Evolutionary conservation across 2,113 vertebrate species (phyloP).

Genomic region (Cyprinodon tularosa): DNA sequence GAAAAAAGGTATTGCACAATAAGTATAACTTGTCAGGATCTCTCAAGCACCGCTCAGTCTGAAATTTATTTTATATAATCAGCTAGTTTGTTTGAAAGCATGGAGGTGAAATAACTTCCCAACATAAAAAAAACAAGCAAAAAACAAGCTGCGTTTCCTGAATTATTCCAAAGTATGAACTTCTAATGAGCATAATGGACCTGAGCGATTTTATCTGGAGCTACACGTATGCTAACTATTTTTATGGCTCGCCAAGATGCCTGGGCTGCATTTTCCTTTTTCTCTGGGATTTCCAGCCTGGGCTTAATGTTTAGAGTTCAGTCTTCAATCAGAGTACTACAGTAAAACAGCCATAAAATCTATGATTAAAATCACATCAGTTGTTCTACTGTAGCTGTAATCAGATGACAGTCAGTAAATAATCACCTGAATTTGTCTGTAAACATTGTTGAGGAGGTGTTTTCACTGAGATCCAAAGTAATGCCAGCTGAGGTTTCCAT

Average conservation of each 20-base stretch:
- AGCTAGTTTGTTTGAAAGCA: background rate
- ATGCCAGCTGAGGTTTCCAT: conserved; percentile 8
- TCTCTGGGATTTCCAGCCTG: conserved; percentile 15
- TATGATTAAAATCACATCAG: conserved; percentile 45
- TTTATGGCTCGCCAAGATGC: conserved; percentile 1
- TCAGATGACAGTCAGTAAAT: conserved; percentile 43
- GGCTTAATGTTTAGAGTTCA: background rate
- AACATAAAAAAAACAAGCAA: conserved; percentile 4
- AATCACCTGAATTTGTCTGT: conserved; percentile 26
- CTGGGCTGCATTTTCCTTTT: conserved; percentile 11
- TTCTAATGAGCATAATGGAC: background rate
- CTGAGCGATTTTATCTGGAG: conserved; percentile 23
- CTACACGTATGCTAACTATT: conserved; percentile 14
- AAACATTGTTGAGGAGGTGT: conserved; percentile 33
- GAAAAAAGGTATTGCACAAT: background rate
- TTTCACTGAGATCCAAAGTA: conserved; percentile 25
- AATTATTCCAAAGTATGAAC: conserved; percentile 15
- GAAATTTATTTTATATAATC: conserved; percentile 6
- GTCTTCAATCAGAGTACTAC: conserved; percentile 13
- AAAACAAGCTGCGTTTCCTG: background rate
- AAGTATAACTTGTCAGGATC: background rate
- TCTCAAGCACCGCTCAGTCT: background rate
- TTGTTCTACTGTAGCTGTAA: conserved; percentile 35
- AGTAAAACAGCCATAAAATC: conserved; percentile 40
- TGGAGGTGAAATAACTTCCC: conserved; percentile 13